Evolutionary conservation across 2,888 invertebrate species (phyloP).

Genomic region (Tachystola acroxantha): DNA sequence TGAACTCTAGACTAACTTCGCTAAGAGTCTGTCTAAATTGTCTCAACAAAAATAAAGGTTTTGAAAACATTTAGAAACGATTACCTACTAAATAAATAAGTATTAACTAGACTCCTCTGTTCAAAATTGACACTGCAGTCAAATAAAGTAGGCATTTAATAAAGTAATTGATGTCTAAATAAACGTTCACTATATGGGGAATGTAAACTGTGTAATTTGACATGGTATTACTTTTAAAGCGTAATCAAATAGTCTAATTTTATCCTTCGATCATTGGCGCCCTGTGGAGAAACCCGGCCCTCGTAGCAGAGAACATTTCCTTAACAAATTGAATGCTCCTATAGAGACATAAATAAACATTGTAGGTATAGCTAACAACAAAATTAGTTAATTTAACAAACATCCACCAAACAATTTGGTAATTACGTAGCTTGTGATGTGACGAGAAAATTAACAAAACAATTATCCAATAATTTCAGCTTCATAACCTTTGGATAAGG

Average conservation of each 20-base stretch:
- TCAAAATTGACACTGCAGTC: no score
- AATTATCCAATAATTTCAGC: constrained; percentile 60
- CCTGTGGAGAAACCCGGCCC: background rate
- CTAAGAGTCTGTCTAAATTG: no score
- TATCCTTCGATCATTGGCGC: background rate
- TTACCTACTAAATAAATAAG: no score
- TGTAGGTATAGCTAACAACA: constrained; percentile 12
- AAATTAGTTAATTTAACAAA: constrained; percentile 23
- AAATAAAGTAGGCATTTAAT: no score
- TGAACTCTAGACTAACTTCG: background rate
- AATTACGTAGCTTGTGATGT: constrained; percentile 25
- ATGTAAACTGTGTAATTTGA: no score
- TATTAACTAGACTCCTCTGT: no score
- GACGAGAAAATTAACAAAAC: constrained; percentile 52
- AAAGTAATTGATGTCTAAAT: no score
- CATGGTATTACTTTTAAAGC: no score
- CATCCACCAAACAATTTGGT: constrained; percentile 3
- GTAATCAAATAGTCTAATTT: constrained; percentile 1
- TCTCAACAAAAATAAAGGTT: no score
- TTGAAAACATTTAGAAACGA: no score
- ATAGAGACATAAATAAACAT: no score
- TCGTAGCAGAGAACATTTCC: background rate
- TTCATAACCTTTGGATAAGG: constrained; percentile 46
- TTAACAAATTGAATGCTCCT: background rate
- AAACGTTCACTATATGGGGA: no score